These are phyloP conservation scores for Camelus dromedarius DNA, from an alignment of 2,113 vertebrate genomes.

Conservation along the genomic window DNA sequence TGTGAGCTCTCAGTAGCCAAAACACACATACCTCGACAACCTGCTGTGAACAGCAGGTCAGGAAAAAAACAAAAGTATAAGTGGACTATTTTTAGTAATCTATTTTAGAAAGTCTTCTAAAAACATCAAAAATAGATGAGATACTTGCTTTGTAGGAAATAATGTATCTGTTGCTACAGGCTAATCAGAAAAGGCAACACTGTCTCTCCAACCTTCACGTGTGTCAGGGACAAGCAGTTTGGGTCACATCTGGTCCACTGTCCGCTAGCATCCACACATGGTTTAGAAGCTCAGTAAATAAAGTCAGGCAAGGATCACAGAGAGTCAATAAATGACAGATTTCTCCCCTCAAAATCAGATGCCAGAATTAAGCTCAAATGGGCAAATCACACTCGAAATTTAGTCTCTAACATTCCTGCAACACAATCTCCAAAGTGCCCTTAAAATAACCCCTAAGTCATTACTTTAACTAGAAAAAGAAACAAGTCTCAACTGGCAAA, in stretches of 20 bases:
- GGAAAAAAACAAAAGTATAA: background rate
- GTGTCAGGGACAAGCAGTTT: background rate
- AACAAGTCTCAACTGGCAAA: constrained; percentile 53
- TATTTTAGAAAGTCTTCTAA: background rate
- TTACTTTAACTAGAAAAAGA: constrained; percentile 47
- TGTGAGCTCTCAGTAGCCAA: background rate
- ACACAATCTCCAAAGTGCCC: background rate
- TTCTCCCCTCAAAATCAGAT: background rate
- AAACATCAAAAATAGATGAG: background rate
- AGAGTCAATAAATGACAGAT: background rate
- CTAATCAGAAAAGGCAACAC: background rate
- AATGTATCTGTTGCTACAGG: background rate
- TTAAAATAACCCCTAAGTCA: constrained; percentile 35
- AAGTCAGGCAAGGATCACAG: background rate
- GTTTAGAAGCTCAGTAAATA: background rate
- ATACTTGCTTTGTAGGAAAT: background rate
- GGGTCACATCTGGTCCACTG: too few species aligned
- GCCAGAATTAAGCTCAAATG: constrained; percentile 32
- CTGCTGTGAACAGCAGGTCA: background rate
- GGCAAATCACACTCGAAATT: background rate
- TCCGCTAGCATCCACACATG: background rate
- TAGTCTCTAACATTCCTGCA: background rate
- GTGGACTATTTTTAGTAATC: background rate
- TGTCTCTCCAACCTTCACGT: background rate
- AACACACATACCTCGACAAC: background rate